Base-by-base conservation (phyloP, 2,888 invertebrate genomes). In the Aphodius sticticus region DNA sequence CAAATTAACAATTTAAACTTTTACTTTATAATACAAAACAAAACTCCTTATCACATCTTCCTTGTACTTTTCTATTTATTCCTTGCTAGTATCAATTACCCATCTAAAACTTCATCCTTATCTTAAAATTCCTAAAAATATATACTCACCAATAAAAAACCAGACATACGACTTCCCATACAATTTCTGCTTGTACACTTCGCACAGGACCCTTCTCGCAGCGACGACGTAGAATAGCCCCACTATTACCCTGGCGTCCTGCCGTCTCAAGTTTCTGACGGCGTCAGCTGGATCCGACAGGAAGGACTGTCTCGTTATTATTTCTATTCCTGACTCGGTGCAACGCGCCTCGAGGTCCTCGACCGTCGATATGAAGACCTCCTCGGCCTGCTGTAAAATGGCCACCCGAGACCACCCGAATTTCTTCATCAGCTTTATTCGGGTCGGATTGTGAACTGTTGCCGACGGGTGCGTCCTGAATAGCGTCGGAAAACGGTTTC, bases 391-490 rank as follows among this genome's bases (percentile, higher is more conserved):
- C 88, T 99, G 99, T 82, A 99, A 90, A 86, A 99, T 99, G 79
- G 99, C 99, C 82, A 99, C 97, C 81, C 97, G 93, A 15, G 96
- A 97, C 99, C 99, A 99, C 70, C 96, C 96, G 88, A 98, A 99
- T 89, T 97, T 97, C 90, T 99, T 95, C 93, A 99, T 97, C 78
- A 99, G 92, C 88, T 96, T 97, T 84, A 99, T 97, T 85, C 99
- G 92, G 14, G 98, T 98, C 0, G 99, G 99, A 90, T 99, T 99
- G 91, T 99, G 99, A 78, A 99, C 98, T 0, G 99, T 99, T 16
- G 99, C 99, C 35, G 99, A 99, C 2, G 99, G 99, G 90, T 99
- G 99, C 0, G 99, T 99, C 79, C 99, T 94, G 91, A 99, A 99
- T 84, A 99, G 93, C 6, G 99, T 99, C 15, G 99, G 99, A 89